Evolutionary conservation across 2,888 invertebrate species (phyloP), one percentile per base, ranked within the genome.

Genomic region (Diaprepes abbreviatus): DNA sequence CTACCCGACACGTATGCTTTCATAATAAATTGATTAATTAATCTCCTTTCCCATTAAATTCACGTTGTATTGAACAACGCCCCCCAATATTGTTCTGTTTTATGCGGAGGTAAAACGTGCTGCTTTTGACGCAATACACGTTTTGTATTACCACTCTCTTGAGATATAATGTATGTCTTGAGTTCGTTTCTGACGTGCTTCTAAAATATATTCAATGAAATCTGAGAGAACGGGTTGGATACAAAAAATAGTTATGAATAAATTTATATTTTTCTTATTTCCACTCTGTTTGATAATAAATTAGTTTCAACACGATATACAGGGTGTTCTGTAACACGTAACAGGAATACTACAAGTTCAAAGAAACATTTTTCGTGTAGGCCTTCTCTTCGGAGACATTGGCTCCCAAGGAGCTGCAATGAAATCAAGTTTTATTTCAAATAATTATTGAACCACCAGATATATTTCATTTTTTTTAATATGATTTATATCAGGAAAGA

Each of bases 11-110:
- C 24, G 36, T 36, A 50, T 21, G 19, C 50, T 50, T 48, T 66
- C 45, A 57, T 58, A 66, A 58, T 66, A 58, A 66, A 58, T 62
- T 62, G 62, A 62, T 62, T 62, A 62, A 62, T 62, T 62, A 62
- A 64, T 64, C 64, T 64, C 54, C 28, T 28, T 50, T 55, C 54
- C 21, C 55, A 55, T 64, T 55, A 64, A 64, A 52, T 28, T 43
- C 55, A 17, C 31, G 40, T 28, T 52, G 24, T 52, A 63, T 63
- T 52, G 55, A 64, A 50, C 35, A 40, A 40, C 63, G 21, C 12
- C 38, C 58, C 59, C 33, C 19, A 43, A 28, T 31, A 45, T 40
- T 33, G 21, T 59, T 59, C 31, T 59, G 17, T 59, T 45, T 59
- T 45, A 45, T 17, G 12, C 10, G 4, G 38, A 36, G 31, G 45